phyloP scores from a whole-genome alignment of 2,888 invertebrate species.

The Stenolophus ochropezus region DNA sequence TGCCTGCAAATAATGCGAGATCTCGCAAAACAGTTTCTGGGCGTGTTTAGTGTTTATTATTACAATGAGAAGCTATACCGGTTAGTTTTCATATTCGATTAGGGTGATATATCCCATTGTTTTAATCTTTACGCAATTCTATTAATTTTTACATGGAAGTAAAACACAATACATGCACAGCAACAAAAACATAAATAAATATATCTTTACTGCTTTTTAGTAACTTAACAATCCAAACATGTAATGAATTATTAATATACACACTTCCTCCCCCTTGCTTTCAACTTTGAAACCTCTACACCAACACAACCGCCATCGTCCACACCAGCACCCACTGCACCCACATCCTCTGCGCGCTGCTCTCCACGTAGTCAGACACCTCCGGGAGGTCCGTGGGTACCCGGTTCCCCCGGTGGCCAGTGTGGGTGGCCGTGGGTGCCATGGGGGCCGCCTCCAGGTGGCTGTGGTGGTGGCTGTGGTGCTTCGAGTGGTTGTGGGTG shows the following conservation, averaged over 20 bases:
- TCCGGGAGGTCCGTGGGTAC: constrained; percentile 31
- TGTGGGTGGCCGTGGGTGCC: constrained; percentile 4
- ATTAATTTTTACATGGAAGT: too few relatives aligned
- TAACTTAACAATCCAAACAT: too few relatives aligned
- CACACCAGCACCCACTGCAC: background rate
- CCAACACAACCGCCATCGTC: background rate
- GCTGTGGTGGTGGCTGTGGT: constrained; percentile 3
- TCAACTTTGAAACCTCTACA: background rate
- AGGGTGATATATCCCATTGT: too few relatives aligned
- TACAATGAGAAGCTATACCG: too few relatives aligned
- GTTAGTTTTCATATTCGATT: too few relatives aligned
- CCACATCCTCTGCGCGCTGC: background rate
- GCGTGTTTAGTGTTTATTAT: too few relatives aligned
- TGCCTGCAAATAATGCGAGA: too few relatives aligned
- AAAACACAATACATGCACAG: too few relatives aligned
- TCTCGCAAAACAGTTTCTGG: too few relatives aligned
- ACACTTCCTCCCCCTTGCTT: background rate
- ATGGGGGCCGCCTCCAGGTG: constrained; percentile 8
- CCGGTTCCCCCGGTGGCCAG: constrained; percentile 2
- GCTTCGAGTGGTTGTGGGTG: constrained; percentile 19
- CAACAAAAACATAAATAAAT: too few relatives aligned
- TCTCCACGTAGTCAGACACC: background rate
- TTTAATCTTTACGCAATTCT: too few relatives aligned
- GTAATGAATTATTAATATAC: background rate
- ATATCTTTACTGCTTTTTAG: too few relatives aligned